These are phyloP conservation scores for Montipora capricornis DNA, from an alignment of 64 coral and sea anemone genomes.

Conservation along the genomic window DNA sequence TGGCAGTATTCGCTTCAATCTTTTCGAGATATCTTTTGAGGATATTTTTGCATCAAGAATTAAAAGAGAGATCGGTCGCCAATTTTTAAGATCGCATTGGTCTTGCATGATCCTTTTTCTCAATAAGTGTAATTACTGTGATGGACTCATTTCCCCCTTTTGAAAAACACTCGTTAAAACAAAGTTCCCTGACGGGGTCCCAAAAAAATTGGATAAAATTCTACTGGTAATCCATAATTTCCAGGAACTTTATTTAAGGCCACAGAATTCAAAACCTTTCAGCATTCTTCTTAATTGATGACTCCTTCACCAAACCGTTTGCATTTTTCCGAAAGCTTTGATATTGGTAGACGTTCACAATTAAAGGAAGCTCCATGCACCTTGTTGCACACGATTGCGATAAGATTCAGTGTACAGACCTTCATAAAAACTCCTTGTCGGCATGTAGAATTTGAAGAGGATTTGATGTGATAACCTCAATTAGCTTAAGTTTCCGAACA, in stretches of 20 bases:
- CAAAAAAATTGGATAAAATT: conserved; percentile 33
- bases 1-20: background rate
- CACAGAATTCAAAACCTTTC: background rate
- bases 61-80: background rate
- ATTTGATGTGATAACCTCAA: background rate
- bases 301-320: background rate
- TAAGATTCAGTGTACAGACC: conserved; percentile 7
- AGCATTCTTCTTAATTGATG: background rate
- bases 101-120: background rate
- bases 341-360: background rate
- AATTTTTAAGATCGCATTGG: background rate
- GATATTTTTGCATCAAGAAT: conserved; percentile 1
- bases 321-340: background rate
- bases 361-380: background rate
- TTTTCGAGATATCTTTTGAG: background rate
- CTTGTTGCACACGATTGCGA: background rate
- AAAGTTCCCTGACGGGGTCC: background rate
- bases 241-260: conserved; percentile 20
- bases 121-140: background rate
- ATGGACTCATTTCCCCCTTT: background rate
- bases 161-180: background rate
- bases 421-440: background rate
- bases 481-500: conserved; percentile 5
- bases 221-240: conserved; percentile 15
- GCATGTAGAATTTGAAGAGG: conserved; percentile 15